Percentiles rank a stretch among this genome's conserved stretches.
Conservation (phyloP, 1,140 invertebrate genomes). For the Cardiocondyla obscurior region DNA sequence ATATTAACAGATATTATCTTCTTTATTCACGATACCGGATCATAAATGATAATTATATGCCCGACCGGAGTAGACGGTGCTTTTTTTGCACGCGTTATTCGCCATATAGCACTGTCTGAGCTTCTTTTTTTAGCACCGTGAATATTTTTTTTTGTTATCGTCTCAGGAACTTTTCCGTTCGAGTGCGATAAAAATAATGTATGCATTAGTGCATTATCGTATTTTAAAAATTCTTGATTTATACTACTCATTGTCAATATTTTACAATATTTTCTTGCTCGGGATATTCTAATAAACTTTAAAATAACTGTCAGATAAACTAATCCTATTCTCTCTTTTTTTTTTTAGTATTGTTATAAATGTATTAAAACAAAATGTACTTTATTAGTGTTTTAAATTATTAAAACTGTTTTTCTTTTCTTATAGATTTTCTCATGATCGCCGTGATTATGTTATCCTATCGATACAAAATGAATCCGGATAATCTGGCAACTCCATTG, state of each 20-base stretch:
- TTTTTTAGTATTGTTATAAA: not conserved
- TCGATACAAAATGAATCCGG: conserved; percentile 95
- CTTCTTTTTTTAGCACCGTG: not conserved
- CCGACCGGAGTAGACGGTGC: not conserved
- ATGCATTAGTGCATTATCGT: not conserved
- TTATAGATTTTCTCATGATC: conserved; percentile 93
- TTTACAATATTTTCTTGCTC: not conserved
- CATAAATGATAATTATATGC: conserved; percentile 3
- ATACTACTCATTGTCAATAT: not conserved
- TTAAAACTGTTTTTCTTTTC: not conserved
- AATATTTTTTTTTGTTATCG: not conserved
- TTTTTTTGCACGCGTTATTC: not conserved
- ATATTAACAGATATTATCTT: conserved; percentile 8
- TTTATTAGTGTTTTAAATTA: not conserved
- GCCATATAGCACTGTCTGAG: not conserved
- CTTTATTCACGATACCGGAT: not conserved
- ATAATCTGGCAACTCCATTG: conserved; percentile 98
- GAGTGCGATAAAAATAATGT: not conserved
- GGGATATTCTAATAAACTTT: not conserved
- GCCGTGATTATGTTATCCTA: conserved; percentile 91
- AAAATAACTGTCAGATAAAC: not conserved
- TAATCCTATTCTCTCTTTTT: not conserved
- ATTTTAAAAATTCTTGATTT: conserved; percentile 11
- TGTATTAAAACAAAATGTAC: not conserved
- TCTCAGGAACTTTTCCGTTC: not conserved